These are phyloP conservation scores for Lordiphosa andalusiaca DNA, from an alignment of 2,888 invertebrate genomes.

Conservation along the genomic window DNA sequence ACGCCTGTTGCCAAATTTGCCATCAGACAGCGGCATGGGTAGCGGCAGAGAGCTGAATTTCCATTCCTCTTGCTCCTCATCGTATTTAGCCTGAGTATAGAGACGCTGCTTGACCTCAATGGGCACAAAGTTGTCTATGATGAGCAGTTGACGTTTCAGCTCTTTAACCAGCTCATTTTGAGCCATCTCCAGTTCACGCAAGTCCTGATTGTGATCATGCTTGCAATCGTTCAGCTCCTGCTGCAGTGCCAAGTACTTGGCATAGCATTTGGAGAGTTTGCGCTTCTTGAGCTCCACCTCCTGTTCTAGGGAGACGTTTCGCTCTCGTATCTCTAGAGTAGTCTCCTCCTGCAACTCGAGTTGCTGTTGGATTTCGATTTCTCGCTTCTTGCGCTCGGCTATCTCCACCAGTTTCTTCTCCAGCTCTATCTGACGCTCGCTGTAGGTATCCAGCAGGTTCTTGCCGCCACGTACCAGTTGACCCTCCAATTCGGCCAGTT, in stretches of 20 bases:
- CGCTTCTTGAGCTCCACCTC: conserved; percentile 98
- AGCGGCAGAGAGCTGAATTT: conserved; percentile 79
- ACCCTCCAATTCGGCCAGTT: conserved; percentile 93
- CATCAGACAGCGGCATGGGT: conserved; percentile 71
- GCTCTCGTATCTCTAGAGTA: conserved; percentile 93
- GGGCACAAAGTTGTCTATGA: conserved; percentile 95
- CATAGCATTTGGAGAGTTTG: conserved; percentile 92
- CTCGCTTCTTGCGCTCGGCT: conserved; percentile 86
- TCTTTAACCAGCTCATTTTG: conserved; percentile 95
- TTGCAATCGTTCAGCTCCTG: conserved; percentile 90
- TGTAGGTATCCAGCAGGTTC: conserved; percentile 96
- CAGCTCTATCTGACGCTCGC: conserved; percentile 94
- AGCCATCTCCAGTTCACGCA: conserved; percentile 94
- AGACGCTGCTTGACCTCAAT: conserved; percentile 89
- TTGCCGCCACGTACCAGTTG: conserved; percentile 96
- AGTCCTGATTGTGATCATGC: conserved; percentile 94
- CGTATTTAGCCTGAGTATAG: conserved; percentile 87
- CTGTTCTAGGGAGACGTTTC: conserved; percentile 94
- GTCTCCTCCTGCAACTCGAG: conserved; percentile 96
- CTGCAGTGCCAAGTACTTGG: conserved; percentile 86
- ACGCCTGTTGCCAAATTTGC: conserved; percentile 80
- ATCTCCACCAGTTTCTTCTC: conserved; percentile 93
- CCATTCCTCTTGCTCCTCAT: conserved; percentile 92
- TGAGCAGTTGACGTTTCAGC: conserved; percentile 91
- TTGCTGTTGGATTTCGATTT: conserved; percentile 95